Evolutionary conservation across 2,113 vertebrate genomes (phyloP).

Genomic region (Phainopepla nitens): DNA sequence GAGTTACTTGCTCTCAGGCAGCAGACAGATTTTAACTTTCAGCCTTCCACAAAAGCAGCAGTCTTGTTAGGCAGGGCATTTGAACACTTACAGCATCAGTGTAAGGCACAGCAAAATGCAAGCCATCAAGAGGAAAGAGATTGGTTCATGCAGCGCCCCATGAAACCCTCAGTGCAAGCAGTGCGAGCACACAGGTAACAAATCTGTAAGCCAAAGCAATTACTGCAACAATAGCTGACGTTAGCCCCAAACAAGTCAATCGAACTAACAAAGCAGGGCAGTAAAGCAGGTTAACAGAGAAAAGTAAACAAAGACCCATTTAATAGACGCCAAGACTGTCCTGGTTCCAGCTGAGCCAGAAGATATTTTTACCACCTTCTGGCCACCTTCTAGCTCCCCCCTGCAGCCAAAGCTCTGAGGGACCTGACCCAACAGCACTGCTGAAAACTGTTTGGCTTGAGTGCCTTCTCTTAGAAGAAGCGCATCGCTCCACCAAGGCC

Average conservation of each 20-base stretch:
- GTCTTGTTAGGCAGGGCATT: not conserved
- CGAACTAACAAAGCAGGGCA: not conserved
- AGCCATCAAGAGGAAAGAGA: not conserved
- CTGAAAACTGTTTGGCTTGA: not conserved
- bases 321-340: not conserved
- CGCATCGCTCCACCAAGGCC: rapidly evolving
- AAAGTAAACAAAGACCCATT: not conserved
- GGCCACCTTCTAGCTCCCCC: no score
- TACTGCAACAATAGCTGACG: not conserved
- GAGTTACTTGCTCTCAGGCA: not conserved
- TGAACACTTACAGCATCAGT: not conserved
- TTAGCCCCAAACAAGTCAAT: not conserved
- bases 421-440: not conserved
- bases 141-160: not conserved
- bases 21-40: not conserved
- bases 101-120: rapidly evolving
- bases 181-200: not conserved
- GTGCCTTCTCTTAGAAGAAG: not conserved
- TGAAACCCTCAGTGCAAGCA: not conserved
- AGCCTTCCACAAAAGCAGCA: not conserved
- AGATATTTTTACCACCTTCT: not conserved
- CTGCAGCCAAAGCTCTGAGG: not conserved
- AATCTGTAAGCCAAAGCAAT: not conserved
- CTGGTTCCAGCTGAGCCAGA: not conserved
- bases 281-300: not conserved